Conservation (phyloP, 2,113 vertebrate genomes). For the Pongo abelii region DNA sequence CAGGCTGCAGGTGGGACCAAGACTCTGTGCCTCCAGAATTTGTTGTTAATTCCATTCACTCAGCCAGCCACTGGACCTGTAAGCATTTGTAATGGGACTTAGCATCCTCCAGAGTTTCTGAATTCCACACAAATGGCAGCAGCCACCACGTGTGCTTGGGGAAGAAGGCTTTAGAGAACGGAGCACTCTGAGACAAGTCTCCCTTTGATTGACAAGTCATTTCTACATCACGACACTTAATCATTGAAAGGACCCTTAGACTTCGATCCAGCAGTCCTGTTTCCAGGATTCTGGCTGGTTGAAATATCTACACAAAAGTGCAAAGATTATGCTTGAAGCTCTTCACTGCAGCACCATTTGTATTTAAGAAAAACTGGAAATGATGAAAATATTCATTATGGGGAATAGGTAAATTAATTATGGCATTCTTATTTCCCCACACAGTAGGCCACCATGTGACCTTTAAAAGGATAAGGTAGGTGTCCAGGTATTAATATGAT, state of each 20-base stretch:
- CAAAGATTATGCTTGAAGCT: background rate
- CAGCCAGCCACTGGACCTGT: background rate
- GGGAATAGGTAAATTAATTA: background rate
- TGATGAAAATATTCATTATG: background rate
- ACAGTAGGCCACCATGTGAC: background rate
- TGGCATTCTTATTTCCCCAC: background rate
- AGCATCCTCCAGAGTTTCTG: background rate
- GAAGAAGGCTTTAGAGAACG: background rate
- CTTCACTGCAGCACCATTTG: background rate
- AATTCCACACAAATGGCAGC: background rate
- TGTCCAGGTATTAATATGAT: background rate
- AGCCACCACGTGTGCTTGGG: background rate
- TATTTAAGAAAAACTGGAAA: conserved; percentile 34
- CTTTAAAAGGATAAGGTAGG: background rate
- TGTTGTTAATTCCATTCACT: background rate
- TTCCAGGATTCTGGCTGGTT: background rate
- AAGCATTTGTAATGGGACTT: background rate
- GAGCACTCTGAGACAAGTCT: background rate
- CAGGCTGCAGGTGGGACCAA: background rate
- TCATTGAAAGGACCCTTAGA: background rate
- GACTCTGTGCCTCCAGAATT: background rate
- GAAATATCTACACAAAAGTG: background rate
- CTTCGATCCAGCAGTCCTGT: background rate
- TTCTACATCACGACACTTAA: background rate
- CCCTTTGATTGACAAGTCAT: background rate